Conservation (phyloP, 2,797 vertebrate species). For the Smutsia temminckii region DNA sequence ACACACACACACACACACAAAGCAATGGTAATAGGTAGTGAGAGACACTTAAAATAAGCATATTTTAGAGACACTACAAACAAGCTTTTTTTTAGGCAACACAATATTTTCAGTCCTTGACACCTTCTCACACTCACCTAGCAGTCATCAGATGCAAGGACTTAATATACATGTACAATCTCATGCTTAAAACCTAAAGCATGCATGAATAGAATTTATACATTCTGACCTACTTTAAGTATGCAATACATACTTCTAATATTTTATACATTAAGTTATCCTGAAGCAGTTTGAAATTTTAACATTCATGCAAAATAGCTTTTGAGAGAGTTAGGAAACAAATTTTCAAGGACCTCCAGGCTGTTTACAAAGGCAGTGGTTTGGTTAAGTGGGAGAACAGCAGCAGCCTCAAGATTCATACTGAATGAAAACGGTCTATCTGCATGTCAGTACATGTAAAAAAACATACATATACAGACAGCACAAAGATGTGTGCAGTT, state of each 20-base stretch:
- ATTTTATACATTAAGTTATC: slow-evolving; percentile 69
- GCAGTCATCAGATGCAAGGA: slow-evolving; percentile 85
- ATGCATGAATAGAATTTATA: slow-evolving; percentile 80
- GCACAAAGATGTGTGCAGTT: slow-evolving; percentile 80
- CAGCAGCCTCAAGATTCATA: slow-evolving; percentile 73
- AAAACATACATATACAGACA: slow-evolving; percentile 74
- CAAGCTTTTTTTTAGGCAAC: slow-evolving; percentile 76
- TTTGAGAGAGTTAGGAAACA: slow-evolving; percentile 41
- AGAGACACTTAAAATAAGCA: slow-evolving; percentile 69
- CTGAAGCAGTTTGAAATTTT: slow-evolving; percentile 71
- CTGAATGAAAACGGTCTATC: slow-evolving; percentile 7
- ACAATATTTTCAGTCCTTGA: slow-evolving; percentile 81
- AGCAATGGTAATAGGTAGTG: slow-evolving; percentile 67
- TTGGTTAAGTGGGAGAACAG: slow-evolving; percentile 71
- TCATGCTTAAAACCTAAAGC: slow-evolving; percentile 84
- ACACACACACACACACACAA: slow-evolving; percentile 48
- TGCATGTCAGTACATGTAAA: slow-evolving; percentile 67
- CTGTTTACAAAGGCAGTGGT: slow-evolving; percentile 59
- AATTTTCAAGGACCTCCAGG: slow-evolving; percentile 50
- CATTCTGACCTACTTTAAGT: slow-evolving; percentile 72
- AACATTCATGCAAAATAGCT: slow-evolving; percentile 67
- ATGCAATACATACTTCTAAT: slow-evolving; percentile 71
- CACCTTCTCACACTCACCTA: slow-evolving; percentile 83
- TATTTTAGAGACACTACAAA: slow-evolving; percentile 61
- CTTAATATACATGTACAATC: slow-evolving; percentile 78